A percentile compares a stretch with the other conserved stretches of the same genome.
Conservation (phyloP, 2,797 vertebrate species). For the Capromys pilorides region DNA sequence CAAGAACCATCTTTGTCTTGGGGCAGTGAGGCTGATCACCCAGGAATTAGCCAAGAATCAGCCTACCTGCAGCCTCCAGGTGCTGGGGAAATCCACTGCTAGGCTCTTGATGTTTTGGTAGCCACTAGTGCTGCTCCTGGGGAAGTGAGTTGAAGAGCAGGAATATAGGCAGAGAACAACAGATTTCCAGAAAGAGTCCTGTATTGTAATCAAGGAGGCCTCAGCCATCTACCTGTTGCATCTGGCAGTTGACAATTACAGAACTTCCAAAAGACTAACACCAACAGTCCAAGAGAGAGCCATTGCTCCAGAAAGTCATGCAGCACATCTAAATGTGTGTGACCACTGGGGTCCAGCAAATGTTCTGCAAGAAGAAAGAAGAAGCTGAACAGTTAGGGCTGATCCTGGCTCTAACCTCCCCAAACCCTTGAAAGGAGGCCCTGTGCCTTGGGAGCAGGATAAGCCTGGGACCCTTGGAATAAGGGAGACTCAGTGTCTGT, state of each 20-base stretch:
- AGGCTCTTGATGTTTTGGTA: background rate
- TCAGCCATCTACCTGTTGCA: background rate
- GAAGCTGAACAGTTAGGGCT: background rate
- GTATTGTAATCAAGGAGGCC: background rate
- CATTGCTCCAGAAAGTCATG: background rate
- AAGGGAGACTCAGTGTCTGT: background rate
- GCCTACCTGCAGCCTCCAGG: background rate
- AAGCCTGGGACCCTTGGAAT: background rate
- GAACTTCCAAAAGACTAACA: background rate
- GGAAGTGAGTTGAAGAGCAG: background rate
- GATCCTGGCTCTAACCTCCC: background rate
- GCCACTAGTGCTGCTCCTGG: background rate
- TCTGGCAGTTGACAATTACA: background rate
- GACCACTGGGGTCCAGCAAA: background rate
- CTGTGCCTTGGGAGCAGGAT: background rate
- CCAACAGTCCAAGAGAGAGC: background rate
- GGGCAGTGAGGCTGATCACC: background rate
- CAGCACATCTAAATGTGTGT: background rate
- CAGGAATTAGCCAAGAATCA: background rate
- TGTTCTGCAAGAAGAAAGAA: background rate
- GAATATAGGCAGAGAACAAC: background rate
- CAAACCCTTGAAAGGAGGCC: background rate
- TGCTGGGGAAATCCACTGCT: background rate
- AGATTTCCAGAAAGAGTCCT: constrained; percentile 5
- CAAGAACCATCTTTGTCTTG: background rate